Base-by-base conservation (phyloP, 2,113 vertebrate genomes). In the Tympanuchus pallidicinctus region DNA sequence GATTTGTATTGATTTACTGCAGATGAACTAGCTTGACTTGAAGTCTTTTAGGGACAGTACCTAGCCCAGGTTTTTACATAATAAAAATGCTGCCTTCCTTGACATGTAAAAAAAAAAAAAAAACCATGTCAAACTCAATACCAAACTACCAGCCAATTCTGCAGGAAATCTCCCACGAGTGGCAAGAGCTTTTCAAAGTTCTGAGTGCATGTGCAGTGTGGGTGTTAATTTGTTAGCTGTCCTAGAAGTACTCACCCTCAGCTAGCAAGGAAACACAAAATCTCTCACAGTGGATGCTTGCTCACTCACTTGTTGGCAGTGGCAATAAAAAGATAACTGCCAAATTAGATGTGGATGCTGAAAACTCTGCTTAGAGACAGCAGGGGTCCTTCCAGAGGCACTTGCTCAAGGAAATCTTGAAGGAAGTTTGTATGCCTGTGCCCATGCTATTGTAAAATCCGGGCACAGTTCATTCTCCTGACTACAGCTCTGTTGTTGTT, bases 371-470 rank as follows among this genome's bases (percentile, higher is more conserved):
- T 88, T 15, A 27, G 76, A 85, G 84, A 7, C 1, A 1, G 79
- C 82, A 93, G 82, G 72, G 70, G 82, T 88, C 82, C 77, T 93
- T 94, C 76, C 80, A 94, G 79, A 90, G 65, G 75, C 69, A 47
- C 76, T 92, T 88, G 43, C 61, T 45, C 80, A 69, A 47, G 83
- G 30, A 86, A 69, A 7, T 69, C 69, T 80, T 86, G 69, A 47
- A 83, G 60, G n/a, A 88, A 92, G 52, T 57, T 75, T 60, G 8
- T 80, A 8, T 77, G 92, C 21, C 30, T 75, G 60, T 95, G 82
- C 50, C 52, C 21, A 6, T 80, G 75, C 75, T 70, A 27, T 74
- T 94, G 87, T 90, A 72, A 67, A n/a, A 65, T 64, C 67, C 89
- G 91, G 65, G 76, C 83, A 71, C 32, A 72, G 38, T 71, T 95